Evolutionary conservation across 2,888 invertebrate genomes (phyloP).

Genomic region (Eueremaeus valkanovi): DNA sequence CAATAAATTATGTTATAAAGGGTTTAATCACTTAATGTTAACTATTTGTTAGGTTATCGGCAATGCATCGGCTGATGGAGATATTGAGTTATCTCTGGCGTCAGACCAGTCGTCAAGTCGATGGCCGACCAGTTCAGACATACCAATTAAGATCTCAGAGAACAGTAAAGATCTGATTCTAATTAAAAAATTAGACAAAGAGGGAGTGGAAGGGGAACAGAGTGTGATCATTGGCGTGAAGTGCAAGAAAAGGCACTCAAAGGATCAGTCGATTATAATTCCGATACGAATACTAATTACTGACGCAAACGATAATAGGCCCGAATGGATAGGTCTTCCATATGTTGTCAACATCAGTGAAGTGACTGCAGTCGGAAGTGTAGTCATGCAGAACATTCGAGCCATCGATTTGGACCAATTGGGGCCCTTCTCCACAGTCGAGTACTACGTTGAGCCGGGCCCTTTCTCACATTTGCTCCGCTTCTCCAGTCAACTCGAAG

Average conservation of each 20-base stretch:
- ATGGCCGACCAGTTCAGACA: slow-evolving; percentile 50
- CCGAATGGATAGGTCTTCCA: slow-evolving; percentile 73
- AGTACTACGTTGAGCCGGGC: slow-evolving; percentile 75
- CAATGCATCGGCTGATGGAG: slow-evolving; percentile 38
- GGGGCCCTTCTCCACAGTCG: slow-evolving; percentile 79
- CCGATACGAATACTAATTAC: slow-evolving; percentile 78
- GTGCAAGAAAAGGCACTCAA: slow-evolving; percentile 59
- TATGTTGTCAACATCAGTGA: slow-evolving; percentile 78
- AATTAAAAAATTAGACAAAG: slow-evolving; percentile 70
- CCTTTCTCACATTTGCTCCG: slow-evolving; percentile 74
- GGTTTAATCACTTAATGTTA: slow-evolving; percentile 31
- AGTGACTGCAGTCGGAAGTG: slow-evolving; percentile 60
- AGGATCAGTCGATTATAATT: slow-evolving; percentile 60
- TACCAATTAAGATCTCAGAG: slow-evolving; percentile 63
- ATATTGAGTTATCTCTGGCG: slow-evolving; percentile 59
- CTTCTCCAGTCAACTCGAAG: slow-evolving; percentile 79
- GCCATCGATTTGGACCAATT: slow-evolving; percentile 80
- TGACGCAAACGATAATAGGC: slow-evolving; percentile 86
- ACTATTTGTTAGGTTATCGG: slow-evolving; percentile 39
- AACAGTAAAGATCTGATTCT: slow-evolving; percentile 76
- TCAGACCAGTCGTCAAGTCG: slow-evolving; percentile 66
- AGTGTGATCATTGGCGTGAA: slow-evolving; percentile 44
- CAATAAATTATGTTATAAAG: no score
- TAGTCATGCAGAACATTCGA: slow-evolving; percentile 68
- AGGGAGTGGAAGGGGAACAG: slow-evolving; percentile 48